Evolutionary conservation across 2,113 vertebrate genomes (phyloP), one percentile per base, ranked within the genome.

Genomic region (Sceloporus tristichus): DNA sequence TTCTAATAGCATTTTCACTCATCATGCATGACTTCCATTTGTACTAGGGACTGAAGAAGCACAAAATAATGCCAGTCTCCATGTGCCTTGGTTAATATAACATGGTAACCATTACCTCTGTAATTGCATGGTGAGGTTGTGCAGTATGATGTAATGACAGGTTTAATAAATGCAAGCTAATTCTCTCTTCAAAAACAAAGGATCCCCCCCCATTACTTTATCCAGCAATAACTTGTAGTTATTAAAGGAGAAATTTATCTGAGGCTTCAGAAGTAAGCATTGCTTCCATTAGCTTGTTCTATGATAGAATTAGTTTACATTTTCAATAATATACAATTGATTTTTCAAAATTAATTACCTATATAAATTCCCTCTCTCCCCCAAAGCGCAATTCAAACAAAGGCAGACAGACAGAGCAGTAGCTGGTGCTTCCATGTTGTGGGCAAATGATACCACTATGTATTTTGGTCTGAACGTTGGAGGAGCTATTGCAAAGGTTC

Each of bases 121-220:
- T 92, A 96, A 95, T 95, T 95, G 92, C 92, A 87, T 68, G 59
- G 88, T 93, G 93, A 94, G 87, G 92, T 94, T 92, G 87, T 87
- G 90, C 93, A 91, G 89, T 80, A 92, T 95, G 94, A 95, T 92
- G 93, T 95, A 94, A 95, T 95, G 94, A 95, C 94, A 95, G 90
- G 91, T 95, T 91, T 94, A 94, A 95, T 92, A 94, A 94, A 94
- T 93, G 91, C 91, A 92, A 88, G 16, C 90, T 91, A 92, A 94
- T 91, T 93, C 94, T 83, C 90, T 75, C 89, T 87, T 87, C 79
- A 82, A 89, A 93, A 93, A 91, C 59, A 90, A 92, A 92, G 86
- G 84, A 90, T 91, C 1, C 6, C 85, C 90, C 89, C 75, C 85
- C 76, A 91, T 91, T 90, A 87, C 87, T 90, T 89, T 90, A 80